Base-by-base conservation (phyloP, 2,888 invertebrate genomes). In the Cerastoderma edule region DNA sequence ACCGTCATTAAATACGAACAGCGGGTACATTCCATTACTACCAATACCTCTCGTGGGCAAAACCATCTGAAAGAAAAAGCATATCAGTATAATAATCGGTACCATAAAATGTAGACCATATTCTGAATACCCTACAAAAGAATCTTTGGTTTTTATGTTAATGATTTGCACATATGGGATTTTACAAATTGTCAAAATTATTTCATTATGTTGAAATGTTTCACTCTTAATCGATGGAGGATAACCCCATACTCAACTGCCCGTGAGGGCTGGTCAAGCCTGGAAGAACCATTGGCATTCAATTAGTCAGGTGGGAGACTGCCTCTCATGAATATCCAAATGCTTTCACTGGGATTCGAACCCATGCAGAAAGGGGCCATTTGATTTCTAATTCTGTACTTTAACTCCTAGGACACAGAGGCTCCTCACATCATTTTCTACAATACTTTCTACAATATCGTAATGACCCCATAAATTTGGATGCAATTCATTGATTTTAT, bases 1-100 rank as follows among this genome's bases (percentile, higher is more conserved):
- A 73, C 96, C 96, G 87, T 96, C 95, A 81, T 95, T 95, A 89
- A 97, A 95, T 77, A 95, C 95, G 93, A 97, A 97, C 94, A 97
- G 95, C 35, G 97, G 97, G 93, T 97, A 97, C 89, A 96, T 95
- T 79, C 94, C 94, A 53, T 87, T 89, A 72, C 91, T 95, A 78
- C 94, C 94, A 53, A 87, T 89, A 72, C 91, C 90, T 54, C 88
- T 88, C 2, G 89, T 88, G n/a, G 94, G 95, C 85, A 94, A 93
- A 81, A 94, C 92, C 87, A 94, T 94, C 94, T 95, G 83, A 32
- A 84, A 83, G 63, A 54, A 50, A 10, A 44, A 33, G 16, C 13
- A 33, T 32, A 27, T 33, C 3, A 50, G 16, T 6, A 22, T 16
- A 13, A 50, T 50, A 13, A 8, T 50, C 16, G 6, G 6, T n/a